These are phyloP conservation scores for Propsilocerus akamusi DNA, from an alignment of 1,140 invertebrate genomes.

Conservation along the genomic window DNA sequence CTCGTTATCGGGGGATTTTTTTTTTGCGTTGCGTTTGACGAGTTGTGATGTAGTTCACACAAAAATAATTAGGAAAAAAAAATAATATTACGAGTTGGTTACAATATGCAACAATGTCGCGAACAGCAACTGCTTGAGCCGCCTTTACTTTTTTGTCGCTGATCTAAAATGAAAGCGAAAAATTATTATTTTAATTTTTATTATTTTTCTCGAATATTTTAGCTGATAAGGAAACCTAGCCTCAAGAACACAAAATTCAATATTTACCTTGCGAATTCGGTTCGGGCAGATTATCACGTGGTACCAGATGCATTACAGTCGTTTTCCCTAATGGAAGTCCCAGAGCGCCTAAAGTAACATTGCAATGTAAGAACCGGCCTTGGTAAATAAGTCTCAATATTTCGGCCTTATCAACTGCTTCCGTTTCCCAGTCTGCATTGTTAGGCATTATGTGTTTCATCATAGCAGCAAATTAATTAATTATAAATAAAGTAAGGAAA, in stretches of 20 bases:
- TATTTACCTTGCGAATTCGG: conserved; percentile 88
- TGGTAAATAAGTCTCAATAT: conserved; percentile 98
- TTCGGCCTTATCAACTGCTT: conserved; percentile 87
- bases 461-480: background rate
- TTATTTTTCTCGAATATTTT: background rate
- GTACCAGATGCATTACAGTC: conserved; percentile 98
- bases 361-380: conserved; percentile 96
- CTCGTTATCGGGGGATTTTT: too few species aligned
- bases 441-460: too few species aligned
- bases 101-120: conserved; percentile 55
- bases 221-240: background rate
- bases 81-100: conserved; percentile 24
- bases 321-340: conserved; percentile 91
- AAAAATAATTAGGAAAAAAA: too few species aligned
- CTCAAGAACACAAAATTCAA: background rate
- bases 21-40: too few species aligned
- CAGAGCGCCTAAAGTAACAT: conserved; percentile 92
- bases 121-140: conserved; percentile 61
- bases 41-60: too few species aligned
- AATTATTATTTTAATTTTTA: background rate
- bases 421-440: conserved; percentile 88
- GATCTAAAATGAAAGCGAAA: conserved; percentile 39
- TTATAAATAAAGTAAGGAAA: background rate
- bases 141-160: conserved; percentile 64
- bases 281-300: conserved; percentile 95